phyloP scores from a whole-genome alignment of 2,888 invertebrate genomes.

The Conistra vaccinii region DNA sequence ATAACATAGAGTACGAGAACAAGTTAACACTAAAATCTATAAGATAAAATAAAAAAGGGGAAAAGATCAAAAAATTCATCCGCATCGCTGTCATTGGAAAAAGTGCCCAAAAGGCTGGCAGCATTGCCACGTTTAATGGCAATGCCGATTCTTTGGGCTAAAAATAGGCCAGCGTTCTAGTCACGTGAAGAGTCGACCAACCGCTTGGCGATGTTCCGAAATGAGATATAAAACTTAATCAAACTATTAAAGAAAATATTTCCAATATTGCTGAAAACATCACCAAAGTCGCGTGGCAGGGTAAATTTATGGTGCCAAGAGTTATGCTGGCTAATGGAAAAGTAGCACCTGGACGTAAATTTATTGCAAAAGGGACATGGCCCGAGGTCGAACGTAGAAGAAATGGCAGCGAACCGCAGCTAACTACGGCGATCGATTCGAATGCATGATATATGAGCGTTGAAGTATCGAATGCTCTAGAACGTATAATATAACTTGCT shows the following conservation, averaged over 20 bases:
- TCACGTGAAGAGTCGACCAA: no score
- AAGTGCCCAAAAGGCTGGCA: no score
- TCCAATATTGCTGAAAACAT: slow-evolving; percentile 9
- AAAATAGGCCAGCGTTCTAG: no score
- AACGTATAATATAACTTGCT: neutral
- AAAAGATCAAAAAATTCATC: no score
- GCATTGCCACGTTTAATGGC: no score
- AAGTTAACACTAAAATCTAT: no score
- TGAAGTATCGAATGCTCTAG: slow-evolving; percentile 17
- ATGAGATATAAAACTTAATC: neutral
- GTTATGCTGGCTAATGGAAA: slow-evolving; percentile 55
- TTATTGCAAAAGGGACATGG: slow-evolving; percentile 49
- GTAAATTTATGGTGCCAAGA: slow-evolving; percentile 46
- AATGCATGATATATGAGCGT: slow-evolving; percentile 48
- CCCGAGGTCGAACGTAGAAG: slow-evolving; percentile 27
- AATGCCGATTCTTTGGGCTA: no score
- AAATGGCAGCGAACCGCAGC: slow-evolving; percentile 18
- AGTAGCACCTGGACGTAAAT: slow-evolving; percentile 55
- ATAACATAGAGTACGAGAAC: no score
- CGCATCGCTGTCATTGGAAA: no score
- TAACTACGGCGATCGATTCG: slow-evolving; percentile 36
- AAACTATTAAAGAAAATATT: slow-evolving; percentile 1
- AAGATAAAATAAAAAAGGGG: no score
- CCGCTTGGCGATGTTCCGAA: no score
- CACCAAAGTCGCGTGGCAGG: slow-evolving; percentile 9